Base-by-base conservation (phyloP, 1,140 invertebrate species). In the Drosophila varians region DNA sequence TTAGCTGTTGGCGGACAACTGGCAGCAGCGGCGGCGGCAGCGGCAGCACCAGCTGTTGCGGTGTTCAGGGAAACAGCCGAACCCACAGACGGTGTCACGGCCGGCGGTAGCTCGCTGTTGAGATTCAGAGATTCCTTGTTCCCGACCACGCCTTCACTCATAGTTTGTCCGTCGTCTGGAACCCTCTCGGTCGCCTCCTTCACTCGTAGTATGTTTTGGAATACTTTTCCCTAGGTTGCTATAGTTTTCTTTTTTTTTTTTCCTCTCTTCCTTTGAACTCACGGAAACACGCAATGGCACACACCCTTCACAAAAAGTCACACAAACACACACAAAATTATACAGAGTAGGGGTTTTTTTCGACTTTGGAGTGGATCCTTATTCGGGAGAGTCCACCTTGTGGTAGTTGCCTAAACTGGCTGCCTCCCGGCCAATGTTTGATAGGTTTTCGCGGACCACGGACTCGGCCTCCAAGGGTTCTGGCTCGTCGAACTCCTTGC, bases 401-500 rank as follows among this genome's bases (percentile, higher is more conserved):
- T 91, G 78, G 72, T 91, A 91, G 47, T 87, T 91, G 75, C 80
- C 88, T 80, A 91, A 87, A 60, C 90, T 89, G 40, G 84, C 90
- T 53, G 87, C 89, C 84, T 94, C 93, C 58, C 93, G 93, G 48
- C 92, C 93, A 61, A 93, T 93, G 74, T 93, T 94, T 42, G 93
- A 93, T 31, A 93, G 92, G 75, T 94, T 93, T 57, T 94, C 93
- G 74, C 93, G 92, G 49, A 93, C 93, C 47, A 93, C 93, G 71
- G 93, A 92, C 65, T 93, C 92, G 12, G 93, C 91, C 56, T 93
- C 93, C 31, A 92, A 92, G 19, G 94, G 94, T 90, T 97, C 96
- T 40, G 96, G 96, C 86, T 96, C 96, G 49, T 94, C 92, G 91
- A 96, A 96, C 74, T 96, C 96, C 92, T 96, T 96, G 93, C 96